phyloP scores from a whole-genome alignment of 2,888 invertebrate genomes.

The Ectemnius lituratus region DNA sequence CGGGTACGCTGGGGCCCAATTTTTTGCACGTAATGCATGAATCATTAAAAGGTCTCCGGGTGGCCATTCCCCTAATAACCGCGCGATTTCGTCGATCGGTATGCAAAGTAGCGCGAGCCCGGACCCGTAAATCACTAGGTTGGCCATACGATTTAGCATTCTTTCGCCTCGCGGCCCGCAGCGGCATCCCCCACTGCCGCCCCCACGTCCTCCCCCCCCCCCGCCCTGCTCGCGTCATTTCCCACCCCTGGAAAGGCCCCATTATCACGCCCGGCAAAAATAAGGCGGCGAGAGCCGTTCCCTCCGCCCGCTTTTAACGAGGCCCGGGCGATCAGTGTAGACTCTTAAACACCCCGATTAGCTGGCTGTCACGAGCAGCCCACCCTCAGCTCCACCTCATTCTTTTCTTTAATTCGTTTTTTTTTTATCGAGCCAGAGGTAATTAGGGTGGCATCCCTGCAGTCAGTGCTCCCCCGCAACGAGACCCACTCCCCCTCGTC shows the following conservation, averaged over 20 bases:
- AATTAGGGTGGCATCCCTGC: slow-evolving; percentile 77
- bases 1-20: slow-evolving; percentile 31
- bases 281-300: slow-evolving; percentile 70
- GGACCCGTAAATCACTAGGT: slow-evolving; percentile 68
- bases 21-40: slow-evolving; percentile 61
- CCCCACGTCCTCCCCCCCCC: slow-evolving; percentile 27
- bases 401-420: slow-evolving; percentile 77
- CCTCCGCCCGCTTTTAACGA: slow-evolving; percentile 74
- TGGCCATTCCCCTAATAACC: slow-evolving; percentile 58
- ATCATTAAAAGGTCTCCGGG: slow-evolving; percentile 48
- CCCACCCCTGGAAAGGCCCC: slow-evolving; percentile 62
- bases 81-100: slow-evolving; percentile 66
- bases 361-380: slow-evolving; percentile 78
- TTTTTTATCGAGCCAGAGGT: slow-evolving; percentile 73
- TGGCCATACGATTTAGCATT: slow-evolving; percentile 61
- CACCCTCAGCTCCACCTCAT: slow-evolving; percentile 74
- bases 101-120: slow-evolving; percentile 68
- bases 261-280: slow-evolving; percentile 76
- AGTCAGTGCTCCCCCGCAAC: slow-evolving; percentile 68
- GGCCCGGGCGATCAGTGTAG: slow-evolving; percentile 77
- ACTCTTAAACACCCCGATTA: slow-evolving; percentile 78
- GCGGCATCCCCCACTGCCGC: background rate
- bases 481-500: slow-evolving; percentile 30
- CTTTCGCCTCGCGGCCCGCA: slow-evolving; percentile 41
- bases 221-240: slow-evolving; percentile 28